phyloP scores from a whole-genome alignment of 2,888 invertebrate species.

The Troglohyphantes excavatus region DNA sequence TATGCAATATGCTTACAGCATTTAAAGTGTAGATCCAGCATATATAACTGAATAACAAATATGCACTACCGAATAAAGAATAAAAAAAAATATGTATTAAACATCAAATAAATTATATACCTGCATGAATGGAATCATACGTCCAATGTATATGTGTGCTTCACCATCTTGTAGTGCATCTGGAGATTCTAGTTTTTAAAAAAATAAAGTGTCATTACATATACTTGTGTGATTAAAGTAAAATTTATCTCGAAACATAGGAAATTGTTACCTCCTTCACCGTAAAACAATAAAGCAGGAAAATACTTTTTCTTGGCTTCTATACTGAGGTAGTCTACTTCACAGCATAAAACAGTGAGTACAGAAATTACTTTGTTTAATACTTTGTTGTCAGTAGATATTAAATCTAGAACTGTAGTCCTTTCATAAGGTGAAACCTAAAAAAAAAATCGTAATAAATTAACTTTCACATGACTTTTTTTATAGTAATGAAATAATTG shows the following conservation, averaged over 20 bases:
- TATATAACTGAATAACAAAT: too few relatives aligned
- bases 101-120: conserved; percentile 81
- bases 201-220: not conserved
- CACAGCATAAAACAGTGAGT: conserved; percentile 90
- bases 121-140: conserved; percentile 84
- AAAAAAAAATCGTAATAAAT: conserved; percentile 8
- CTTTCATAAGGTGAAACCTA: conserved; percentile 86
- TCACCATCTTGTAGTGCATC: conserved; percentile 83
- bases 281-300: conserved; percentile 87
- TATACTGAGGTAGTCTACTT: conserved; percentile 87
- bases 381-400: conserved; percentile 91
- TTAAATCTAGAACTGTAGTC: conserved; percentile 87
- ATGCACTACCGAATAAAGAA: too few relatives aligned
- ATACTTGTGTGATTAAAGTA: not conserved
- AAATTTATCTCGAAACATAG: not conserved
- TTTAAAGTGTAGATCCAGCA: too few relatives aligned
- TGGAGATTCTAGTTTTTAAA: conserved; percentile 22
- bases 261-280: conserved; percentile 86
- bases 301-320: conserved; percentile 87
- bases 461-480: too few relatives aligned
- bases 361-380: conserved; percentile 87
- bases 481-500: too few relatives aligned
- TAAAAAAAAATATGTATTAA: too few relatives aligned
- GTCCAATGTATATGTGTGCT: conserved; percentile 84
- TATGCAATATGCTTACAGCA: not conserved